phyloP scores from a whole-genome alignment of 1,140 invertebrate species.

The Atta texana region DNA sequence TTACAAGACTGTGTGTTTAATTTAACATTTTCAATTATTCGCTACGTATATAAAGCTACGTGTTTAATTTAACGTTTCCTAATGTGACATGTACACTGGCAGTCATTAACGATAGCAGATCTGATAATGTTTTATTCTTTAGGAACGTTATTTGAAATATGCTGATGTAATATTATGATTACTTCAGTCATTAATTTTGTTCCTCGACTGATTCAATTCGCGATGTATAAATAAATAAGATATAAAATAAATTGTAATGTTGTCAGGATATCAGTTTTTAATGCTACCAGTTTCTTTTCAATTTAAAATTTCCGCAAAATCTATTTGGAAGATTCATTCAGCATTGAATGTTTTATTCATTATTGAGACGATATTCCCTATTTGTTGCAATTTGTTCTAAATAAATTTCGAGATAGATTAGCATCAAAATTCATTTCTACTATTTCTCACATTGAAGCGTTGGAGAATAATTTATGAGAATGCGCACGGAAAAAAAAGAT shows the following conservation, averaged over 20 bases:
- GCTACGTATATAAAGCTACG: too few species aligned
- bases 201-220: background rate
- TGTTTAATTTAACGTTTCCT: background rate
- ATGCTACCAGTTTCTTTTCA: background rate
- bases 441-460: too few species aligned
- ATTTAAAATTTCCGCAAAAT: background rate
- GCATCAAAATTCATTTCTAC: too few species aligned
- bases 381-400: too few species aligned
- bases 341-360: too few species aligned
- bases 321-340: too few species aligned
- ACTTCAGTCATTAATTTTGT: slow-evolving; percentile 17
- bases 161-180: slow-evolving; percentile 7
- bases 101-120: slow-evolving; percentile 15
- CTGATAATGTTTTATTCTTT: slow-evolving; percentile 26
- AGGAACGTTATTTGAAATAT: slow-evolving; percentile 20
- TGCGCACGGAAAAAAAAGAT: too few species aligned
- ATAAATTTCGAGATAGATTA: too few species aligned
- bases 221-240: background rate
- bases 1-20: background rate
- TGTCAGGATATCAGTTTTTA: too few species aligned
- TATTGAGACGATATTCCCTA: too few species aligned
- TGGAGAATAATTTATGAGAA: too few species aligned
- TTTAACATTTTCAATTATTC: slow-evolving; percentile 16
- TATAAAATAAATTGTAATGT: slow-evolving; percentile 1
- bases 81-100: background rate